phyloP scores from a whole-genome alignment of 2,888 invertebrate species.

The Tetrapedia diversipes region DNA sequence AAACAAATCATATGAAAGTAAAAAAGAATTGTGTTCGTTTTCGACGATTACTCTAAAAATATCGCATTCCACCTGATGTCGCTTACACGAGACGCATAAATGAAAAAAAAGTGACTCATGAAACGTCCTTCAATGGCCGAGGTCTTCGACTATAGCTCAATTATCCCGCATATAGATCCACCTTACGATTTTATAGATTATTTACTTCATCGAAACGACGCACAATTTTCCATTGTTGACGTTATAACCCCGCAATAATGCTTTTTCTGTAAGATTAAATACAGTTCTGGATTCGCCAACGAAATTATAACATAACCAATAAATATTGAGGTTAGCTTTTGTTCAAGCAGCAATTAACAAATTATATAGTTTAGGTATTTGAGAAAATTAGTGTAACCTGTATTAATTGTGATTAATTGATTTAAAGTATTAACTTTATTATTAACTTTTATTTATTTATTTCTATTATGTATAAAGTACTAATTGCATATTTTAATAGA shows the following conservation, averaged over 20 bases:
- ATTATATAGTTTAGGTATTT: too few relatives aligned
- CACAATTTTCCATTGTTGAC: neutral
- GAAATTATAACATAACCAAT: neutral
- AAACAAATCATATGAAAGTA: neutral
- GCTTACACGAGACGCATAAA: constrained; percentile 5
- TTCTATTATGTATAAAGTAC: too few relatives aligned
- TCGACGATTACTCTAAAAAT: constrained; percentile 22
- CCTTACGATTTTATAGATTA: constrained; percentile 16
- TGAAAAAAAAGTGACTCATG: constrained; percentile 26
- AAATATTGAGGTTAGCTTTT: too few relatives aligned
- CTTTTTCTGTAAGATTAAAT: neutral
- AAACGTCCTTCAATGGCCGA: constrained; percentile 29
- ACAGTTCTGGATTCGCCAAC: too few relatives aligned
- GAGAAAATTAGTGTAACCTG: too few relatives aligned
- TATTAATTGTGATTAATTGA: too few relatives aligned
- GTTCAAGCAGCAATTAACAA: too few relatives aligned
- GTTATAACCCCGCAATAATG: neutral
- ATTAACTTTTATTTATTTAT: too few relatives aligned
- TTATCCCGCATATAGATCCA: constrained; percentile 7
- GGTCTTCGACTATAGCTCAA: constrained; percentile 26
- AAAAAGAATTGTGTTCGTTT: neutral
- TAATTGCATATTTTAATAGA: too few relatives aligned
- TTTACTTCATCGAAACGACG: neutral
- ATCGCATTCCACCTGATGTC: neutral
- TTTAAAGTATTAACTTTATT: too few relatives aligned